Evolutionary conservation across 2,113 vertebrate genomes (phyloP), one percentile per base, ranked within the genome.

Genomic region (Rattus rattus): DNA sequence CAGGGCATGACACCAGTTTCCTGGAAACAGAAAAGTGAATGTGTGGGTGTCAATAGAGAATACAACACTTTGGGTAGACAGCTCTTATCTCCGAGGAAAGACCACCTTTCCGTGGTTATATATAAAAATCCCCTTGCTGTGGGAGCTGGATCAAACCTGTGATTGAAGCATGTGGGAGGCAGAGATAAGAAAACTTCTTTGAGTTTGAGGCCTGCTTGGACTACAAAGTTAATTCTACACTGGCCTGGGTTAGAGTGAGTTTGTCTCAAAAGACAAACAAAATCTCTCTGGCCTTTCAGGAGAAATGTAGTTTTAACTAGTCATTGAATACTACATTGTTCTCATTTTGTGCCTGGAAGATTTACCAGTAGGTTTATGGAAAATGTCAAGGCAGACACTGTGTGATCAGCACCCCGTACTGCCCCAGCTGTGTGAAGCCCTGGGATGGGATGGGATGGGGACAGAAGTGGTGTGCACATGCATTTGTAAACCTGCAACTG

Each of bases 1-100:
- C 98, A 99, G 0, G 98, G 96, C 83, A 94, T 93, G 26, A 92
- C 90, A 83, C 81, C 96, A 89, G 98, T 39, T 65, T 97, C 98
- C 99, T 99, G 95, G 87, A 97, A 97, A 47, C 39, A 69, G 30
- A 69, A 91, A 98, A 39, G 88, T 4, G 85, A 86, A 97, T 0
- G 16, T n/a, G 92, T 1, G 24, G 47, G 24, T 5, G 12, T 95
- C 20, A 92, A 28, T 17, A 69, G 30, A 14, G 76, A n/a, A 22
- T 0, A 4, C 0, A 54, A 69, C 36, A 28, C 16, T 75, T 33
- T 47, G 59, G 39, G 10, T 13, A 52, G 89, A 52, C 3, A 43
- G 30, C 12, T 36, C 13, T 28, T 24, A 0, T 22, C 13, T 33
- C n/a, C 28, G 22, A 43, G 52, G 6, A 47, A 43, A 39, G 11